Evolutionary conservation across 2,888 invertebrate species (phyloP), one percentile per base, ranked within the genome.

Genomic region (Mimachlamys varia): DNA sequence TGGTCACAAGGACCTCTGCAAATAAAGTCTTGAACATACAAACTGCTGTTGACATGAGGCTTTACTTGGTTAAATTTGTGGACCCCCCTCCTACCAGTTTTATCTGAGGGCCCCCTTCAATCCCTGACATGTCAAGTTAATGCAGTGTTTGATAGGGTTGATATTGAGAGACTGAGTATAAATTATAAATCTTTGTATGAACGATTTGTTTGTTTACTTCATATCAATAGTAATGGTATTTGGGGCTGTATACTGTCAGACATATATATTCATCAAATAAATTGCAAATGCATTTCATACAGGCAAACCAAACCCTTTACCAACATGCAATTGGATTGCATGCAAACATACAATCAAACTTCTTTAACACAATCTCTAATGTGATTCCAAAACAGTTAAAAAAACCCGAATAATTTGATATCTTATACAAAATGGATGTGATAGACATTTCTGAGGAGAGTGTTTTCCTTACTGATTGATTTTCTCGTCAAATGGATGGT

Each of bases 81-180:
- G 22, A 33, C 27, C 27, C 27, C 62, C 33, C 22, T 62, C 10
- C 62, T n/a, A 10, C 22, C n/a, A 62, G n/a, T 7, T 27, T 0
- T 62, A 62, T 62, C 44, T 44, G 44, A 53, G 53, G 17, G 15
- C 53, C n/a, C 19, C 22, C 58, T 58, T 19, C 13, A 22, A 33
- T 27, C 76, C 76, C 13, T 0, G 12, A 76, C 76, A 33, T 76
- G 76, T 76, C 76, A 76, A 76, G 13, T 33, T 76, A 76, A 76
- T 76, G 76, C 33, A 76, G 22, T 76, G 76, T 76, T 76, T 76
- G 22, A 62, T 62, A 62, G 22, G 76, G 27, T 76, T 76, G 76
- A 76, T 76, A 76, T 76, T 76, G 76, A 76, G 33, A 76, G 33
- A 76, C 12, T 33, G 33, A 76, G 27, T 76, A 22, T 22, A 22